Evolutionary conservation across 2,113 vertebrate species (phyloP), one percentile per base, ranked within the genome.

Genomic region (Athene noctua): DNA sequence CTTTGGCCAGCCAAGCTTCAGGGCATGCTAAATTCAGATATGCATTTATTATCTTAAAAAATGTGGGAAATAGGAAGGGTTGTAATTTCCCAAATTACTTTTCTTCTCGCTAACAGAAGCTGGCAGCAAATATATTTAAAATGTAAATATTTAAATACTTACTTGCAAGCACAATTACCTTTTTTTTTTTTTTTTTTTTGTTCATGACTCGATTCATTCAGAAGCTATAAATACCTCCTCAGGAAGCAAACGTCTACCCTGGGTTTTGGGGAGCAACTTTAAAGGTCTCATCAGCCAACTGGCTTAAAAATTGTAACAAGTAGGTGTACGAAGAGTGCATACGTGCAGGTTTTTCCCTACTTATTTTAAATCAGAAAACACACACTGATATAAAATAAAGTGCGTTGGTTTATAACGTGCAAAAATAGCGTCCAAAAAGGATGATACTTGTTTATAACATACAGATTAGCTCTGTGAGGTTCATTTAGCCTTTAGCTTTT

Each of bases 91-190:
- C 90, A 93, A 90, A 92, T 96, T 92, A 90, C 90, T 97, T 97
- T 96, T 96, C 91, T 96, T 93, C 94, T 91, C 16, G 11, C 91
- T 93, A 90, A 72, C 83, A 96, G 94, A 96, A 98, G 93, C 96
- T 98, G 97, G 95, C 72, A 90, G 96, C 96, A 97, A 95, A 95
- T 95, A 98, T 97, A 97, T 96, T 91, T 95, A 94, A 93, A 97
- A 94, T 44, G 87, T 97, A 97, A 98, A 98, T 97, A 97, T 92
- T 93, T 96, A 96, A 94, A 94, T 70, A 94, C 91, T 57, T 86
- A 47, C 81, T 29, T 44, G 59, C 88, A 86, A 96, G 86, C 38
- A 88, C 72, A 94, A 95, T 96, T 95, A 93, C 88, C 82, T 95
- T 83, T 65, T 75, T 51, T 85, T 78, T 86, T 51, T 51, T 86